phyloP scores from a whole-genome alignment of 1,140 invertebrate genomes.

The Charaxes varanes region DNA sequence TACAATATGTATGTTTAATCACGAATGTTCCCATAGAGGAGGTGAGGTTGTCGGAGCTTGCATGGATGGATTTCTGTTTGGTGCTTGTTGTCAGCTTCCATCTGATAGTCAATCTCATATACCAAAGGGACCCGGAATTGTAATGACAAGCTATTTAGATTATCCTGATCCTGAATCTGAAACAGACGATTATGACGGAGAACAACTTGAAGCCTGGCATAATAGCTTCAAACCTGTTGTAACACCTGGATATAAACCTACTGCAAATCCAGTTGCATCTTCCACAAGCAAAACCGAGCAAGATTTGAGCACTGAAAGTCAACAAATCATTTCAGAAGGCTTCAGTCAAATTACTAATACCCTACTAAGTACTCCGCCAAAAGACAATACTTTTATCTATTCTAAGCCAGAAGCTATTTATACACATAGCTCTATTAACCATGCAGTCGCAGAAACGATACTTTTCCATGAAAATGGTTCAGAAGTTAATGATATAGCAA shows the following conservation, averaged over 20 bases:
- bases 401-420: slow-evolving; percentile 55
- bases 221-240: slow-evolving; percentile 65
- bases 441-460: slow-evolving; percentile 78
- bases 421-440: slow-evolving; percentile 74
- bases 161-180: slow-evolving; percentile 56
- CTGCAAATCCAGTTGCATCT: slow-evolving; percentile 28
- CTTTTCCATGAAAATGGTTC: slow-evolving; percentile 78
- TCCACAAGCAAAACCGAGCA: slow-evolving; percentile 49
- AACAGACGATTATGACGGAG: slow-evolving; percentile 53
- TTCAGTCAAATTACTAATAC: slow-evolving; percentile 73
- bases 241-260: slow-evolving; percentile 58
- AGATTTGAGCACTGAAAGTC: slow-evolving; percentile 45
- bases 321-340: slow-evolving; percentile 56
- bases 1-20: slow-evolving; percentile 96
- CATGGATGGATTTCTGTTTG: slow-evolving; percentile 93
- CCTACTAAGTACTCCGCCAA: slow-evolving; percentile 60
- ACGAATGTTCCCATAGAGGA: slow-evolving; percentile 86
- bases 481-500: slow-evolving; percentile 72
- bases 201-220: slow-evolving; percentile 54
- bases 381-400: slow-evolving; percentile 53
- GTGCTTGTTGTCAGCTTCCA: slow-evolving; percentile 86
- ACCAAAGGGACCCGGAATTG: slow-evolving; percentile 62
- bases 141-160: slow-evolving; percentile 62
- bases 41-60: slow-evolving; percentile 91
- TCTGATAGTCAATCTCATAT: slow-evolving; percentile 64